These are phyloP conservation scores for Noctua janthina DNA, from an alignment of 2,888 invertebrate species.

Conservation along the genomic window DNA sequence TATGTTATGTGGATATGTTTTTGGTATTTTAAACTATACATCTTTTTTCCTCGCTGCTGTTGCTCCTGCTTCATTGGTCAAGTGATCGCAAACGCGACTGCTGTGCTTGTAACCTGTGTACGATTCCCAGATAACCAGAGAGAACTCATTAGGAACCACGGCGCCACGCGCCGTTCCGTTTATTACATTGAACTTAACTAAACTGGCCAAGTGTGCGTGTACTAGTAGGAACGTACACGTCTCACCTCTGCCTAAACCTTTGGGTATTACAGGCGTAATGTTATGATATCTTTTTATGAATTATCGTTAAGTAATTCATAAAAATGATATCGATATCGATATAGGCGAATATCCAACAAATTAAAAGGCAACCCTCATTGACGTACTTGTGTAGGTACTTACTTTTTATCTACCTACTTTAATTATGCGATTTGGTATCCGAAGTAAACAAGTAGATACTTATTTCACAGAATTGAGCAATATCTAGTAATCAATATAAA, in stretches of 20 bases:
- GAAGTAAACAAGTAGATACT: conserved; percentile 44
- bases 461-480: conserved; percentile 49
- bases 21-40: not conserved
- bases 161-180: not conserved
- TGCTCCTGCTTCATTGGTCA: not conserved
- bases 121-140: not conserved
- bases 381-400: not conserved
- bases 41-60: not conserved
- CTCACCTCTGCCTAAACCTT: not conserved
- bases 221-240: not conserved
- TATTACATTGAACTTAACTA: not conserved
- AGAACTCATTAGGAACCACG: not conserved
- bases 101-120: not conserved
- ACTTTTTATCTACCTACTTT: conserved; percentile 12
- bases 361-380: conserved; percentile 8
- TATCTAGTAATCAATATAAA: conserved; percentile 20
- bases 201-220: not conserved
- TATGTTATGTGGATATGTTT: not conserved
- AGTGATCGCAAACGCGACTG: not conserved
- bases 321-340: too few relatives aligned
- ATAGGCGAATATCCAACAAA: not conserved
- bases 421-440: conserved; percentile 19
- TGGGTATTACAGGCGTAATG: not conserved
- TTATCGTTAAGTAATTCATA: not conserved
- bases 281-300: not conserved